Base-by-base conservation (phyloP, 2,888 invertebrate species). In the Coleophora deauratella region DNA sequence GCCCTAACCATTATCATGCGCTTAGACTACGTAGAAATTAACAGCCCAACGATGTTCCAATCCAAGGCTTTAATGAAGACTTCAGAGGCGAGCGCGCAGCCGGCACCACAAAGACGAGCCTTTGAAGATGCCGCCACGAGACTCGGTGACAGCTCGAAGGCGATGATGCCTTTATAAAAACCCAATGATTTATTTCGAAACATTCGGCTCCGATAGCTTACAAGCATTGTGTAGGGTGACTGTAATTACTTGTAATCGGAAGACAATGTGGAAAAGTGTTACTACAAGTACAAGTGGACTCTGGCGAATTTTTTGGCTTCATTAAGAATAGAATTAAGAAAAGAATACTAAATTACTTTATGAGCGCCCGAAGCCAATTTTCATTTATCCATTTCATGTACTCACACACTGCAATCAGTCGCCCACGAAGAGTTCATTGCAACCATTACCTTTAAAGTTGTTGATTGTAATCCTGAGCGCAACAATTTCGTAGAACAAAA, bases 161-260 rank as follows among this genome's bases (percentile, higher is more conserved):
- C 78, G 81, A 75, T 76, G 80, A 80, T 67, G 72, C 74, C 67
- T 78, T 72, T 75, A 81, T 80, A 84, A 85, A 81, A 85, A 80
- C 72, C 57, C 62, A 65, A 73, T 80, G 81, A 82, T 82, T 82
- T 82, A 84, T 77, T 65, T 65, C 59, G 44, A 49, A 53, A 56
- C 59, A 65, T 64, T 67, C 60, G 55, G 53, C 47, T 54, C 42
- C 45, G 43, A 52, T 50, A 49, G 51, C 52, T 40, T 57, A 62
- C 54, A 59, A 55, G 46, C 61, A 64, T 67, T 54, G 45, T 40
- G 37, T 46, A 51, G 46, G 51, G 52, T 40, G 49, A 44, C 14
- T 37, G 41, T 14, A 14, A 27, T 21, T 21, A 6, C 6, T 21
- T 21, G 21, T 21, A 21, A 21, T 6, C 3, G 6, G 21, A 6